These are phyloP conservation scores for Oceanites oceanicus DNA, from an alignment of 2,113 vertebrate species.

Conservation along the genomic window DNA sequence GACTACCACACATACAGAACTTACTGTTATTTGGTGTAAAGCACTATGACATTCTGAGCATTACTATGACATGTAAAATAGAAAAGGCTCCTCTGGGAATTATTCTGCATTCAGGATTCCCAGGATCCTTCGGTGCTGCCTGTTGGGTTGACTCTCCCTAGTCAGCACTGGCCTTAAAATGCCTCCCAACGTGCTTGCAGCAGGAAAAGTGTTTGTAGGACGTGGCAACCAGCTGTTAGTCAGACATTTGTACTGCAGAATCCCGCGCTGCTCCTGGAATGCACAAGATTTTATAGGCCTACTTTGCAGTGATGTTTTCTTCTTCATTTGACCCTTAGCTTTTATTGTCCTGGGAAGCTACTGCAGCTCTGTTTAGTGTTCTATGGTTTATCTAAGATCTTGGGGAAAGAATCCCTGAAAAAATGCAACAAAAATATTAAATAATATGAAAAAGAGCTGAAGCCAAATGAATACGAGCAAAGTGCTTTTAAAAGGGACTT, in stretches of 20 bases:
- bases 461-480: not conserved
- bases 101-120: not conserved
- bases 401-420: not conserved
- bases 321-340: constrained; percentile 44
- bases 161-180: not conserved
- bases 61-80: not conserved
- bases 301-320: constrained; percentile 7
- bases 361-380: not conserved
- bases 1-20: not conserved
- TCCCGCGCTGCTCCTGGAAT: not conserved
- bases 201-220: not conserved
- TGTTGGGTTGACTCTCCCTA: not conserved
- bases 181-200: not conserved
- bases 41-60: not conserved
- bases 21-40: not conserved
- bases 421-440: not conserved
- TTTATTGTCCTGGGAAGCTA: not conserved
- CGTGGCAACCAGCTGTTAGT: constrained; percentile 25
- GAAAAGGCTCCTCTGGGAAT: not conserved
- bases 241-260: not conserved
- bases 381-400: not conserved
- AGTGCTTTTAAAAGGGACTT: not conserved
- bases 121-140: not conserved
- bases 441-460: not conserved
- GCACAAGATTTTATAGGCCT: constrained; percentile 13